Evolutionary conservation across 2,888 invertebrate genomes (phyloP).

Genomic region (Magallana nippona): DNA sequence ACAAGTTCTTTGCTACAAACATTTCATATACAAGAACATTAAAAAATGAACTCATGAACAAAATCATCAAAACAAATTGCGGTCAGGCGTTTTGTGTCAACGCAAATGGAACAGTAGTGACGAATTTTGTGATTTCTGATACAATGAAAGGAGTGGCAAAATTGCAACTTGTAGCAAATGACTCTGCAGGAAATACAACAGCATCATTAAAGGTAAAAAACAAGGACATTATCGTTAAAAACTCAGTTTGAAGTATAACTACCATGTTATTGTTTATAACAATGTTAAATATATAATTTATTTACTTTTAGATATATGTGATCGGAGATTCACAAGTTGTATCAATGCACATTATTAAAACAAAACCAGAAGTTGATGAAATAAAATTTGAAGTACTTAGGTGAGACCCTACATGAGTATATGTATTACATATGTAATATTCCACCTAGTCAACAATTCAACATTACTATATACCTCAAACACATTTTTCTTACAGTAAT

Average conservation of each 20-base stretch:
- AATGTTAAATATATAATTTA: no score
- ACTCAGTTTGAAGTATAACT: no score
- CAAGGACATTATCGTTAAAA: no score
- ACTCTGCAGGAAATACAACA: constrained; percentile 53
- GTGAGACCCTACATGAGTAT: background rate
- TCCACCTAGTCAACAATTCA: no score
- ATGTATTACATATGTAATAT: no score
- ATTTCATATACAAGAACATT: background rate
- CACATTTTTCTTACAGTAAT: no score
- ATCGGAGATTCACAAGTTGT: constrained; percentile 33
- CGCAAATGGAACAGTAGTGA: constrained; percentile 51
- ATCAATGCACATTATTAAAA: background rate
- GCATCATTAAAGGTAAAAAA: constrained; percentile 48
- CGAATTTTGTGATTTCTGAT: constrained; percentile 50
- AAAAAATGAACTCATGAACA: background rate
- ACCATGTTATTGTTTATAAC: background rate
- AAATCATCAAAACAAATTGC: background rate
- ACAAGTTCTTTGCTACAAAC: background rate
- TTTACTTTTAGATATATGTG: constrained; percentile 10
- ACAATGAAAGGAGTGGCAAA: constrained; percentile 50
- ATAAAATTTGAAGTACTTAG: background rate
- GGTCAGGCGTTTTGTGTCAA: constrained; percentile 37
- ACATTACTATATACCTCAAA: no score
- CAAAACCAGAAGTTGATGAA: background rate
- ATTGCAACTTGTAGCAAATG: constrained; percentile 51